These are phyloP conservation scores for Sebastiscus albofasciatus DNA, from an alignment of 2,797 vertebrate species.

Conservation along the genomic window DNA sequence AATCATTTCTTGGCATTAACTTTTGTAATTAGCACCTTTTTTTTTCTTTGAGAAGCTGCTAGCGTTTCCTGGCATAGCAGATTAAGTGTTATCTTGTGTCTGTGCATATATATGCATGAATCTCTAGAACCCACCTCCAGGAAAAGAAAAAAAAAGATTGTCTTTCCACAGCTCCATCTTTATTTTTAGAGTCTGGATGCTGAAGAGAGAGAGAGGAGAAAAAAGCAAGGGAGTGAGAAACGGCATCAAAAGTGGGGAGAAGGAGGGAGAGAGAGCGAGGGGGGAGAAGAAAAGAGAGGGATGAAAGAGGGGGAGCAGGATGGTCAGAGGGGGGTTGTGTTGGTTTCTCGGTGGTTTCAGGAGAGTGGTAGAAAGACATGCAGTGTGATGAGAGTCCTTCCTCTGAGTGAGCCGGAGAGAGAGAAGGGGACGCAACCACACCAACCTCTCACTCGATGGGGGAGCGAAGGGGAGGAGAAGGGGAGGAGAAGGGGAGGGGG, in stretches of 20 bases:
- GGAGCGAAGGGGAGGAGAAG: slow-evolving; percentile 27
- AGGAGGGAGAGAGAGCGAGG: slow-evolving; percentile 17
- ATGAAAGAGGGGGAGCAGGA: slow-evolving; percentile 22
- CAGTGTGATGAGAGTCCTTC: slow-evolving; percentile 70
- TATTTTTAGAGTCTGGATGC: slow-evolving; percentile 79
- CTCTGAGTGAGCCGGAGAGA: slow-evolving; percentile 53
- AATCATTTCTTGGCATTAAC: slow-evolving; percentile 39
- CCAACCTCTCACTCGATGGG: slow-evolving; percentile 71
- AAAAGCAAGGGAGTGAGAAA: slow-evolving; percentile 58
- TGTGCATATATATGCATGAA: slow-evolving; percentile 57
- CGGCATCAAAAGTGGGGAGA: slow-evolving; percentile 43
- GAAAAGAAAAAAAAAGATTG: slow-evolving; percentile 45
- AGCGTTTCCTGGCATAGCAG: slow-evolving; percentile 38
- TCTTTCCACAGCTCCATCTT: slow-evolving; percentile 65
- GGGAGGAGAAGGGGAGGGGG: slow-evolving; percentile 18
- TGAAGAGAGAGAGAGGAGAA: slow-evolving; percentile 67
- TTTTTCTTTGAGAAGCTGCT: slow-evolving; percentile 30
- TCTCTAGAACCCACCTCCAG: slow-evolving; percentile 66
- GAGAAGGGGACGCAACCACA: slow-evolving; percentile 59
- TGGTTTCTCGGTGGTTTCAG: slow-evolving; percentile 35
- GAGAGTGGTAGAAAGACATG: slow-evolving; percentile 58
- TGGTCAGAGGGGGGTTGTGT: slow-evolving; percentile 34
- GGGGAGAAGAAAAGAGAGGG: not conserved
- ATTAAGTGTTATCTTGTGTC: slow-evolving; percentile 56
- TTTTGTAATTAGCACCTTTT: slow-evolving; percentile 67